Percentiles rank a stretch among this genome's conserved stretches.
Evolutionary conservation across 2,113 vertebrate genomes (phyloP).

Genomic region (Callionymus lyra): DNA sequence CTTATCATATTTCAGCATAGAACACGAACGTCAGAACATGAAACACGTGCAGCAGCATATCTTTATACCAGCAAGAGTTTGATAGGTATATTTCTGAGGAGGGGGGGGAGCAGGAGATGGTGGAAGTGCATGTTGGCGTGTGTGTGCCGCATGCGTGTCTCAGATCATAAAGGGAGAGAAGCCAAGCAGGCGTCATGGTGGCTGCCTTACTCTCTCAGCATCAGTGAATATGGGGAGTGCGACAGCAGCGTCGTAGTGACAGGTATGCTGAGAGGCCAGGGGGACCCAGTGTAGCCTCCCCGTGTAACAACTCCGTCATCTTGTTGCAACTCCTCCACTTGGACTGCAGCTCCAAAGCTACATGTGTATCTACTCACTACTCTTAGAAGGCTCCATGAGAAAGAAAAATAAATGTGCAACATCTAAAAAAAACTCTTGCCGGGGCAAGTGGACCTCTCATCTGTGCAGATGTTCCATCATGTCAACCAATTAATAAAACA

Average conservation of each 20-base stretch:
- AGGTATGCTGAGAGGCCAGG: constrained; percentile 53
- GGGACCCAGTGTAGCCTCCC: constrained; percentile 51
- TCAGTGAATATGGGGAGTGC: constrained; percentile 38
- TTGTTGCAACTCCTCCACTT: constrained; percentile 55
- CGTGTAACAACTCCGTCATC: constrained; percentile 48
- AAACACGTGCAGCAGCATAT: constrained; percentile 32
- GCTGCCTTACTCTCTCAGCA: constrained; percentile 52
- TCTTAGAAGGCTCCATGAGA: constrained; percentile 15
- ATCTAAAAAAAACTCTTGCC: no score
- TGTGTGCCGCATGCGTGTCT: constrained; percentile 14
- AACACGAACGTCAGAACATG: constrained; percentile 38
- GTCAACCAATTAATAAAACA: no score
- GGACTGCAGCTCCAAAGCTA: constrained; percentile 38
- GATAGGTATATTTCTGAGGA: constrained; percentile 37
- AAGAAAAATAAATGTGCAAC: no score
- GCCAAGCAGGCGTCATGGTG: constrained; percentile 46
- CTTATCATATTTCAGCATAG: constrained; percentile 49
- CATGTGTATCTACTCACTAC: constrained; percentile 38
- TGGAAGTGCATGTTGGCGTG: constrained; percentile 5
- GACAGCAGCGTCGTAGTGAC: constrained; percentile 57
- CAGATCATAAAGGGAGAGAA: constrained; percentile 35
- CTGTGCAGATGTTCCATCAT: no score
- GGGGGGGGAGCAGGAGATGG: constrained; percentile 24
- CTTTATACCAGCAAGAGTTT: constrained; percentile 40
- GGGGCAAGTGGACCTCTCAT: no score